Percentiles rank a stretch among this genome's conserved stretches.
phyloP scores from a whole-genome alignment of 2,113 vertebrate species.

The Chlorodrepanis virens region DNA sequence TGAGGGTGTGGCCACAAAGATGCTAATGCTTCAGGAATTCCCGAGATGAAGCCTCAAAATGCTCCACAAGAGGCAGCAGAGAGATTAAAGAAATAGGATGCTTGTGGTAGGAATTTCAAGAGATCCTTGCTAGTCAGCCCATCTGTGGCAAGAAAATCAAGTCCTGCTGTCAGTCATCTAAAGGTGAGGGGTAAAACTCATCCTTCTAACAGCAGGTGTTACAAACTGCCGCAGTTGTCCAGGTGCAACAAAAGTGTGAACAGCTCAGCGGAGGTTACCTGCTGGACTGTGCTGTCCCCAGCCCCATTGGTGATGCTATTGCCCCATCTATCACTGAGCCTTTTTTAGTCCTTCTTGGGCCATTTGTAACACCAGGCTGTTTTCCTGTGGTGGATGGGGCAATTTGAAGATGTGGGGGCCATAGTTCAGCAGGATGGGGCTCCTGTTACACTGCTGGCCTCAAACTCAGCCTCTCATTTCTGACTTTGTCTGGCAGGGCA shows the following conservation, averaged over 20 bases:
- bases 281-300: background rate
- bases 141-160: background rate
- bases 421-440: background rate
- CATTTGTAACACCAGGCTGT: background rate
- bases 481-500: background rate
- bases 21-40: constrained; percentile 8
- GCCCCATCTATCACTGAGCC: background rate
- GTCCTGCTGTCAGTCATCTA: background rate
- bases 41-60: background rate
- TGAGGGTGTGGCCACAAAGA: background rate
- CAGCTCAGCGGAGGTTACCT: background rate
- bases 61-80: background rate
- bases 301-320: background rate
- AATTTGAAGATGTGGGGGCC: background rate
- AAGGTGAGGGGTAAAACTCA: background rate
- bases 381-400: background rate
- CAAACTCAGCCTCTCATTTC: background rate
- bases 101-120: background rate
- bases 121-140: background rate
- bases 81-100: background rate
- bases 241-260: background rate
- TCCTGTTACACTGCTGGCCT: background rate
- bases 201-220: background rate
- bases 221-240: background rate
- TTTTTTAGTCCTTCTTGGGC: background rate